Conservation (phyloP, 2,113 vertebrate species). For the Calyptomena viridis region DNA sequence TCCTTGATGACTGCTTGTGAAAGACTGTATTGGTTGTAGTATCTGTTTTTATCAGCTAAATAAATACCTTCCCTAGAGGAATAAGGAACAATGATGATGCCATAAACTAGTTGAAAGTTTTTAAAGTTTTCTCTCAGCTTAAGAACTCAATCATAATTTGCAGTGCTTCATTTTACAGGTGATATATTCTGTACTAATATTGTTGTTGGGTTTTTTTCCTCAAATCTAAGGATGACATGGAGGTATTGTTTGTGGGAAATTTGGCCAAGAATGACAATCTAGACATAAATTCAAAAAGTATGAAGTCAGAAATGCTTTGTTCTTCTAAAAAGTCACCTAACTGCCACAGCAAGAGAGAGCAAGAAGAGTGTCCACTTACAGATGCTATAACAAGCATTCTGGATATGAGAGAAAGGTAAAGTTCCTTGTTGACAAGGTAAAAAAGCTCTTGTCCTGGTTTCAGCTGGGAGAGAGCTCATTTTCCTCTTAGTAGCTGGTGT, state of each 20-base stretch:
- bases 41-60: background rate
- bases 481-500: background rate
- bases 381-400: background rate
- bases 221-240: slow-evolving; percentile 46
- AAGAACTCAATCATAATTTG: background rate
- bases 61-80: background rate
- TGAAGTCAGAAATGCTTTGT: background rate
- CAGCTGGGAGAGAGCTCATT: background rate
- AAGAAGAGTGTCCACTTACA: background rate
- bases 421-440: background rate
- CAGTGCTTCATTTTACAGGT: background rate
- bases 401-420: slow-evolving; percentile 58
- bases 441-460: background rate
- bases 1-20: background rate
- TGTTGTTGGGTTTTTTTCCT: background rate
- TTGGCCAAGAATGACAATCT: background rate
- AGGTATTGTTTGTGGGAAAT: background rate
- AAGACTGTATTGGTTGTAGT: background rate
- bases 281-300: background rate
- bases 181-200: background rate
- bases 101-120: background rate
- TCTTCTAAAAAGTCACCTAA: background rate
- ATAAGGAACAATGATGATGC: background rate
- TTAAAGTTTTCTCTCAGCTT: background rate
- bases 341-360: background rate